Evolutionary conservation across 2,888 invertebrate species (phyloP).

Genomic region (Nomada fabriciana): DNA sequence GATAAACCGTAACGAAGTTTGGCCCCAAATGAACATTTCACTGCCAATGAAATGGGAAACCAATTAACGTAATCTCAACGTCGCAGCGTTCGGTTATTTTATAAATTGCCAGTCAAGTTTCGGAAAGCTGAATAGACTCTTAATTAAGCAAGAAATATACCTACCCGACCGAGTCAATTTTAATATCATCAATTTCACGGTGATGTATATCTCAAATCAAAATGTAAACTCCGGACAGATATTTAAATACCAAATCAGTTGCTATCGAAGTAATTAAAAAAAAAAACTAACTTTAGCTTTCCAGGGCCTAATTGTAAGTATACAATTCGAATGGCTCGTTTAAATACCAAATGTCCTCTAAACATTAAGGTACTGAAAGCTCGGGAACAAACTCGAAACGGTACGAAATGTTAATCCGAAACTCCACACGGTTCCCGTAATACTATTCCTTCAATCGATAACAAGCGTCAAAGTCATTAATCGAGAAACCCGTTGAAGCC

Average conservation of each 20-base stretch:
- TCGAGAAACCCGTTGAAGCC: background rate
- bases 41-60: background rate
- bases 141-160: background rate
- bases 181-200: background rate
- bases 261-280: background rate
- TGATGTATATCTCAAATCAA: background rate
- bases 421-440: background rate
- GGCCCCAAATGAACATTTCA: background rate
- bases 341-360: background rate
- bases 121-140: background rate
- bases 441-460: background rate
- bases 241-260: slow-evolving; percentile 17
- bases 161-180: background rate
- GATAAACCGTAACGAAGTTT: background rate
- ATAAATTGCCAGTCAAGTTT: background rate
- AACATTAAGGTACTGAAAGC: background rate
- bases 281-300: background rate
- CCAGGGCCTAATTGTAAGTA: background rate
- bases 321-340: background rate
- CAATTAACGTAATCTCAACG: background rate
- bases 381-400: background rate
- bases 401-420: background rate
- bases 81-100: background rate
- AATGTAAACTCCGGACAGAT: background rate
- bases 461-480: slow-evolving; percentile 13